These are phyloP conservation scores for Hypanus sabinus DNA, from an alignment of 2,113 vertebrate species.

Conservation along the genomic window DNA sequence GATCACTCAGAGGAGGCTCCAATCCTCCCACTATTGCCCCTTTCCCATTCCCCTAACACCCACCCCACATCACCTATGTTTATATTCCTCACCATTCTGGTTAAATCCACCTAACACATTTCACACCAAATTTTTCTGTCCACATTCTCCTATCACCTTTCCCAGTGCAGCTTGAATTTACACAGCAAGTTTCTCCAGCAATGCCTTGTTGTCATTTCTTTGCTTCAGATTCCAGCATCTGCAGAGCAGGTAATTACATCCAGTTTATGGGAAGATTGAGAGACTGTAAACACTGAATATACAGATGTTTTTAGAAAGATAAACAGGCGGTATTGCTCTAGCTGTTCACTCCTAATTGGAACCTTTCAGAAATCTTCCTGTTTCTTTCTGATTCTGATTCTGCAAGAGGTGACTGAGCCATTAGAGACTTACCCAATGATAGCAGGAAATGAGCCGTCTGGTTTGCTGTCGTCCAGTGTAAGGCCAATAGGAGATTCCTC, in stretches of 20 bases:
- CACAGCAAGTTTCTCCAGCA: too few species aligned
- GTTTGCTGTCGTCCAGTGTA: constrained; percentile 89
- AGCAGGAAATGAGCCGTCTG: constrained; percentile 76
- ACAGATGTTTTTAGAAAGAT: not conserved
- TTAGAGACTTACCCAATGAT: constrained; percentile 81
- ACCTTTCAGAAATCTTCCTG: not conserved
- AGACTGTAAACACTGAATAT: not conserved
- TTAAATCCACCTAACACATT: too few species aligned
- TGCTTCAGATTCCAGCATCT: too few species aligned
- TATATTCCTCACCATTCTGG: too few species aligned
- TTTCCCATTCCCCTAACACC: too few species aligned
- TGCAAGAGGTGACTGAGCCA: not conserved
- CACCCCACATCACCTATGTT: too few species aligned
- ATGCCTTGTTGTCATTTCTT: too few species aligned
- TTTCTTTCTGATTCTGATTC: not conserved
- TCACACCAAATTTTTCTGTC: too few species aligned
- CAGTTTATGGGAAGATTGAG: not conserved
- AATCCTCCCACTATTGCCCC: too few species aligned
- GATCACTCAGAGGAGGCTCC: too few species aligned
- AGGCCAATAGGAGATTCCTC: constrained; percentile 80
- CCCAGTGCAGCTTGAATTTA: too few species aligned
- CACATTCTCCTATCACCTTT: too few species aligned
- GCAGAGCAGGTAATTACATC: not conserved
- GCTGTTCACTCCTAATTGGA: not conserved
- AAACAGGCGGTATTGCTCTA: not conserved